Conservation (phyloP, 2,888 invertebrate genomes). For the Coelinius sp. region DNA sequence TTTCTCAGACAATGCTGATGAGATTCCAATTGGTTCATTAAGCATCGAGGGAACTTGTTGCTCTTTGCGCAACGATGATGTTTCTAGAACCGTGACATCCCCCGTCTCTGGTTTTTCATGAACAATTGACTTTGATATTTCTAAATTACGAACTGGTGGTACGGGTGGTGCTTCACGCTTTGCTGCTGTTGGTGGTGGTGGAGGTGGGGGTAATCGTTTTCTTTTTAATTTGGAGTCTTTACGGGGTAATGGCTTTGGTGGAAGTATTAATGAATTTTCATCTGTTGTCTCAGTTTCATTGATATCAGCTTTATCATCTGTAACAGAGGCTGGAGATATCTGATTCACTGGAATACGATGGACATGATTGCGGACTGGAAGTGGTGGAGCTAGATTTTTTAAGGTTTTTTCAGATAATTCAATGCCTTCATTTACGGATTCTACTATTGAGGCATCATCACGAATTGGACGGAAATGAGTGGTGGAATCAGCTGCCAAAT, state of each 20-base stretch:
- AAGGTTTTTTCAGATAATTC: slow-evolving; percentile 37
- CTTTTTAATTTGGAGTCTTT: slow-evolving; percentile 63
- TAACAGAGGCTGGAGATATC: slow-evolving; percentile 7
- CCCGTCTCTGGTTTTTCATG: neutral
- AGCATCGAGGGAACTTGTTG: slow-evolving; percentile 2
- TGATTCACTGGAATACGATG: slow-evolving; percentile 62
- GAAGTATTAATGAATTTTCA: slow-evolving; percentile 55
- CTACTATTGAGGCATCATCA: slow-evolving; percentile 65
- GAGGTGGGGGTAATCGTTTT: slow-evolving; percentile 69
- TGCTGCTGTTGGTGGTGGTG: slow-evolving; percentile 62
- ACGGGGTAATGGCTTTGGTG: slow-evolving; percentile 69
- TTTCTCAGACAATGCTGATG: slow-evolving; percentile 25
- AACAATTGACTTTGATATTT: slow-evolving; percentile 17
- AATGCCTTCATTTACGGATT: slow-evolving; percentile 57
- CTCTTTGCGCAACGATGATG: slow-evolving; percentile 26
- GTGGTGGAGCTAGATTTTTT: slow-evolving; percentile 45
- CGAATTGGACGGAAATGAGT: slow-evolving; percentile 64
- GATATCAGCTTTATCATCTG: slow-evolving; percentile 15
- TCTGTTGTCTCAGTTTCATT: slow-evolving; percentile 6
- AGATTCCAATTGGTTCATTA: slow-evolving; percentile 25
- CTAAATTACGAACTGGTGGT: slow-evolving; percentile 43
- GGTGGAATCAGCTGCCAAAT: slow-evolving; percentile 62
- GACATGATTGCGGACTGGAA: slow-evolving; percentile 60
- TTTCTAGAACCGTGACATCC: slow-evolving; percentile 32
- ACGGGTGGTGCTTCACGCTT: slow-evolving; percentile 53